These are phyloP conservation scores for Pogonophryne albipinna DNA, from an alignment of 2,797 vertebrate species.

Conservation along the genomic window DNA sequence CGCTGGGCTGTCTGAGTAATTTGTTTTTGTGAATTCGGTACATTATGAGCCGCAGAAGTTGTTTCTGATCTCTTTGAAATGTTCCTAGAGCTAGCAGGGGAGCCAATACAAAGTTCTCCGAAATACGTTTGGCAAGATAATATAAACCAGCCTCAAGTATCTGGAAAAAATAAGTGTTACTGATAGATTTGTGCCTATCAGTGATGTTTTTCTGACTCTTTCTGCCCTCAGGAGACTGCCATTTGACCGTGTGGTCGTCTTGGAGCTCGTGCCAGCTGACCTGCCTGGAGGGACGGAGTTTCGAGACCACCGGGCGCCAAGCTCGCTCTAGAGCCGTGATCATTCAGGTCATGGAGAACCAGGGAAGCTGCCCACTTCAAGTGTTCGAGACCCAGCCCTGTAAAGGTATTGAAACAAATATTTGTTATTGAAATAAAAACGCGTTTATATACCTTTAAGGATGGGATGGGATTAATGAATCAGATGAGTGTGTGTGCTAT, in stretches of 20 bases:
- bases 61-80: constrained; percentile 64
- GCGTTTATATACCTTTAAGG: neutral
- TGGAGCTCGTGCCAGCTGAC: constrained; percentile 97
- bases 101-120: constrained; percentile 56
- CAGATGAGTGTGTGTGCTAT: neutral
- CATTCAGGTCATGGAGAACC: constrained; percentile 89
- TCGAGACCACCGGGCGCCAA: constrained; percentile 90
- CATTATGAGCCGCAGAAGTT: constrained; percentile 60
- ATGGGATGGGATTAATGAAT: no score
- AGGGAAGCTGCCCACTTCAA: constrained; percentile 91
- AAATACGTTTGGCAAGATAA: constrained; percentile 40
- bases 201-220: neutral
- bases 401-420: constrained; percentile 85
- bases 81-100: constrained; percentile 55
- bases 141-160: constrained; percentile 35
- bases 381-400: constrained; percentile 91
- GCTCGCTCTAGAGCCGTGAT: constrained; percentile 93
- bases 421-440: no score
- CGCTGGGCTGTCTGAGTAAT: constrained; percentile 67
- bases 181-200: constrained; percentile 22
- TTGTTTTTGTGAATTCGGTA: constrained; percentile 69
- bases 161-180: constrained; percentile 27
- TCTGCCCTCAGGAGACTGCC: constrained; percentile 90
- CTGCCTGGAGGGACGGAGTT: constrained; percentile 94
- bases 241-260: constrained; percentile 93